These are phyloP conservation scores for Magallana angulata DNA, from an alignment of 1,140 invertebrate species.

Conservation along the genomic window DNA sequence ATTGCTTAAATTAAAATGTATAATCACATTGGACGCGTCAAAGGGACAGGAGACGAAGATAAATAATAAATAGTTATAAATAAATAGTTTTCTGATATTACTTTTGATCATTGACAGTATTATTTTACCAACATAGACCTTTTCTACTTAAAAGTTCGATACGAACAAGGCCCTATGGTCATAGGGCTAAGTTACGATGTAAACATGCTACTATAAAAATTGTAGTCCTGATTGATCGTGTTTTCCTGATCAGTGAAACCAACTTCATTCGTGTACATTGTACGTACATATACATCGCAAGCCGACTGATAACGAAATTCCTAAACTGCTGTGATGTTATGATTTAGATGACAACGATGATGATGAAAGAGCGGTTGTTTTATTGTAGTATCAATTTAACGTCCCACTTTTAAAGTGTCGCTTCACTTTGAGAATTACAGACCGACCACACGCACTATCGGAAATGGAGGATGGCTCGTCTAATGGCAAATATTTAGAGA, in stretches of 20 bases:
- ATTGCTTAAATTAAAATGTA: too few relatives aligned
- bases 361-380: neutral
- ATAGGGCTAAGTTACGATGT: too few relatives aligned
- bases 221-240: too few relatives aligned
- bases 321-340: neutral
- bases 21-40: too few relatives aligned
- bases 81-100: too few relatives aligned
- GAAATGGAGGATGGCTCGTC: neutral
- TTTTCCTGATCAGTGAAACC: too few relatives aligned
- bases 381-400: neutral
- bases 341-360: neutral
- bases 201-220: too few relatives aligned
- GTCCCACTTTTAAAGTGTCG: neutral
- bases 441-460: neutral
- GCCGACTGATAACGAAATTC: too few relatives aligned
- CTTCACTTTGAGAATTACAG: neutral
- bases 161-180: neutral
- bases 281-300: neutral
- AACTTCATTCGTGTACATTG: neutral
- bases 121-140: neutral
- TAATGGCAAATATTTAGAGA: conserved; percentile 22
- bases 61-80: too few relatives aligned
- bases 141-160: neutral
- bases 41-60: too few relatives aligned
- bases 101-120: too few relatives aligned